Evolutionary conservation across 2,888 invertebrate species (phyloP).

Genomic region (Drosophila pullipes): DNA sequence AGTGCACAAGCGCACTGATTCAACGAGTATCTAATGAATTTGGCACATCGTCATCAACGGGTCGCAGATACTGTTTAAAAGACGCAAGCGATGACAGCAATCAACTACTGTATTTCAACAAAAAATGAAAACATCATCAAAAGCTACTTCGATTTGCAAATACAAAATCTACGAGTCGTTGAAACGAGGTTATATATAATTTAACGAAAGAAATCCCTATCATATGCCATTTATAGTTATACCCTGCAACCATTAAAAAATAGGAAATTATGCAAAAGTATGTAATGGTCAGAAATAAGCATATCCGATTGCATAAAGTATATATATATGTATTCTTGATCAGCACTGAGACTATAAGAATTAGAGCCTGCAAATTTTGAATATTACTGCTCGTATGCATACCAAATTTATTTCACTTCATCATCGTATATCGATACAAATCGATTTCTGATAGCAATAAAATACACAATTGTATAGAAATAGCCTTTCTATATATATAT

Average conservation of each 20-base stretch:
- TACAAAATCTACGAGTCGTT: neutral
- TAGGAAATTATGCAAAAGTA: neutral
- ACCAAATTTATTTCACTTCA: neutral
- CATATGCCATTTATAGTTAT: neutral
- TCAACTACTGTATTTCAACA: neutral
- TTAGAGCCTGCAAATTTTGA: neutral
- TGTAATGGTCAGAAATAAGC: neutral
- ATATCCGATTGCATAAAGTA: neutral
- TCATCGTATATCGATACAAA: neutral
- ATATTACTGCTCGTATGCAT: neutral
- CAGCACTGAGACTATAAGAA: neutral
- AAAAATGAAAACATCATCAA: neutral
- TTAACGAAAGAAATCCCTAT: neutral
- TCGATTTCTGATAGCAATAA: neutral
- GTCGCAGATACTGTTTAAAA: neutral
- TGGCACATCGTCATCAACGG: neutral
- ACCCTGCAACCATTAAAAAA: neutral
- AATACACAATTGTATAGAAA: neutral
- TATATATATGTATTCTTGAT: neutral
- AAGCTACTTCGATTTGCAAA: neutral
- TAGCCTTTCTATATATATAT: neutral
- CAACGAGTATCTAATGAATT: neutral
- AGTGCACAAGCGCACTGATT: constrained; percentile 11
- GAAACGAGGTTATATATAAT: neutral
- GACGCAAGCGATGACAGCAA: neutral